phyloP scores from a whole-genome alignment of 2,888 invertebrate species.

The Xiphydria camelus region DNA sequence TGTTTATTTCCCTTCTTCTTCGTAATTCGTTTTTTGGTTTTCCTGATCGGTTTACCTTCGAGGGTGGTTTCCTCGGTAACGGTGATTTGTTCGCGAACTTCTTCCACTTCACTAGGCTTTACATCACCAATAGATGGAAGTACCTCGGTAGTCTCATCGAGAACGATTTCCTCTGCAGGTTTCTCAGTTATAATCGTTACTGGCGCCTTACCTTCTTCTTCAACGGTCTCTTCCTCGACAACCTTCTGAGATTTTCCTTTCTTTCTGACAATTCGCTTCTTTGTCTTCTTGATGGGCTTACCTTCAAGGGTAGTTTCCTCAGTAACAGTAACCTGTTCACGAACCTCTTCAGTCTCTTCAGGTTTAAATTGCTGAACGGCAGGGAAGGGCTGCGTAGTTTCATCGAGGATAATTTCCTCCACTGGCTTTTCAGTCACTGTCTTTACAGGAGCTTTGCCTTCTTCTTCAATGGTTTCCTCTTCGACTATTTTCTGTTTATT shows the following conservation, averaged over 20 bases:
- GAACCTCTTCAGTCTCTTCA: constrained; percentile 29
- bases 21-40: constrained; percentile 45
- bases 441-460: constrained; percentile 19
- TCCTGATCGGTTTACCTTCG: constrained; percentile 28
- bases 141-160: constrained; percentile 4
- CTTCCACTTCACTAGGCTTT: constrained; percentile 27
- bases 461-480: constrained; percentile 45
- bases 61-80: constrained; percentile 19
- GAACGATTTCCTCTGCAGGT: constrained; percentile 8
- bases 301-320: constrained; percentile 38
- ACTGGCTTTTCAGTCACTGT: constrained; percentile 33
- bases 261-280: constrained; percentile 39
- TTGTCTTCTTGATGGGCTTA: constrained; percentile 32
- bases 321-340: constrained; percentile 34
- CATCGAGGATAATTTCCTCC: constrained; percentile 28
- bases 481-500: constrained; percentile 40
- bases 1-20: constrained; percentile 28
- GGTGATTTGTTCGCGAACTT: constrained; percentile 17
- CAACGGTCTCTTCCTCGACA: constrained; percentile 52
- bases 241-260: constrained; percentile 55
- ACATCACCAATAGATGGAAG: constrained; percentile 13
- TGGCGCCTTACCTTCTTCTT: constrained; percentile 24
- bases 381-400: constrained; percentile 4
- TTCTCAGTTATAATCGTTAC: background rate
- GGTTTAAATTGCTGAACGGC: constrained; percentile 43